Evolutionary conservation across 2,113 vertebrate genomes (phyloP).

Genomic region (Oreotrochilus melanogaster): DNA sequence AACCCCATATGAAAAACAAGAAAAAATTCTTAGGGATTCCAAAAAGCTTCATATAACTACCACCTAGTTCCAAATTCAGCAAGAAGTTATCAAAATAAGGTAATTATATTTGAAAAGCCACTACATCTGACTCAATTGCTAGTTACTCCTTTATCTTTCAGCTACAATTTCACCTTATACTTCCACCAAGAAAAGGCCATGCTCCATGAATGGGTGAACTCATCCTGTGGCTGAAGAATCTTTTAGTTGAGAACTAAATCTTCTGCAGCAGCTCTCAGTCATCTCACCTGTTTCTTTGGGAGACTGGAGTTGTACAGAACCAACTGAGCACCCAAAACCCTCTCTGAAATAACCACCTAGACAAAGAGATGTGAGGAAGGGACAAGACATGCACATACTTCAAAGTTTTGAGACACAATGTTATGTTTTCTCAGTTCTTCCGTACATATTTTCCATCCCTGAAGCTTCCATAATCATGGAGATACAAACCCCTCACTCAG

Average conservation of each 20-base stretch:
- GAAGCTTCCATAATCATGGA: not conserved
- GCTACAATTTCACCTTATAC: not conserved
- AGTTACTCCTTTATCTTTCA: not conserved
- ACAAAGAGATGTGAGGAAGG: fast-evolving
- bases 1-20: not conserved
- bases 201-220: not conserved
- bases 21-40: not conserved
- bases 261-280: not conserved
- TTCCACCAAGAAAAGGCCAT: not conserved
- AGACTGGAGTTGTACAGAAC: not conserved
- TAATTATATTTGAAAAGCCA: not conserved
- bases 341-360: not conserved
- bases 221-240: not conserved
- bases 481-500: not conserved
- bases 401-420: not conserved
- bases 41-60: not conserved
- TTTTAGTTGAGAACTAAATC: not conserved
- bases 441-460: not conserved
- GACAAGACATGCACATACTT: not conserved
- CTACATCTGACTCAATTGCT: not conserved
- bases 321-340: no score
- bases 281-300: fast-evolving
- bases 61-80: not conserved
- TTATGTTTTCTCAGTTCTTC: not conserved
- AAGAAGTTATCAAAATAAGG: not conserved